Conservation (phyloP, 2,113 vertebrate genomes). For the Prunella himalayana region DNA sequence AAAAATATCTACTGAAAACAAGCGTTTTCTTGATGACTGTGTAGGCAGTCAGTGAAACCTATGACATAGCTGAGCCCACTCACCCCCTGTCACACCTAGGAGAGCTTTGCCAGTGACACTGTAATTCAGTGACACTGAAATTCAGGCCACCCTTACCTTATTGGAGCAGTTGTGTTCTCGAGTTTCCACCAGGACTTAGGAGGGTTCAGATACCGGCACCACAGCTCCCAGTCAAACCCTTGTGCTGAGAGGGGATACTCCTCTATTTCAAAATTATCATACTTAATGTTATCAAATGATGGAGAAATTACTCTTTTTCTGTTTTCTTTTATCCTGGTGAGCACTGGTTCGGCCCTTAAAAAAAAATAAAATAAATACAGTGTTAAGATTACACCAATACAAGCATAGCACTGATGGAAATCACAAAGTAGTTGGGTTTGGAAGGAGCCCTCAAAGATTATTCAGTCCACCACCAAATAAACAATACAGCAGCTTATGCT, state of each 20-base stretch:
- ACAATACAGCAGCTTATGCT: neutral
- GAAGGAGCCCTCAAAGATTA: neutral
- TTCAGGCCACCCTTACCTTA: slow-evolving; percentile 77
- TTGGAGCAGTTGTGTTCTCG: slow-evolving; percentile 90
- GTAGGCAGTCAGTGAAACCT: neutral
- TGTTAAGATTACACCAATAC: neutral
- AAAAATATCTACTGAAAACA: neutral
- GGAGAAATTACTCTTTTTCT: slow-evolving; percentile 92
- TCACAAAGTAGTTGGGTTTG: neutral
- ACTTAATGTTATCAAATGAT: slow-evolving; percentile 98
- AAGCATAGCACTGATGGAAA: neutral
- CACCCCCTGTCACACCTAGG: neutral
- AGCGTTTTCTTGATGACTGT: neutral
- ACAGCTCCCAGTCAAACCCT: slow-evolving; percentile 97
- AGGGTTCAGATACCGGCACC: slow-evolving; percentile 97
- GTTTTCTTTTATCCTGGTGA: slow-evolving; percentile 92
- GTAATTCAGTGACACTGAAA: neutral
- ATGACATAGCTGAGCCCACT: neutral
- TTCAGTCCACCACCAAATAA: neutral
- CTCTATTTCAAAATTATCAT: slow-evolving; percentile 96
- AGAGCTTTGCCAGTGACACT: neutral
- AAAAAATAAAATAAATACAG: neutral
- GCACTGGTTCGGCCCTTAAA: slow-evolving; percentile 92
- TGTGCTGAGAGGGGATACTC: slow-evolving; percentile 95
- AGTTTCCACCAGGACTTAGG: slow-evolving; percentile 95